Evolutionary conservation across 2,888 invertebrate genomes (phyloP).

Genomic region (Luffia ferchaultella): DNA sequence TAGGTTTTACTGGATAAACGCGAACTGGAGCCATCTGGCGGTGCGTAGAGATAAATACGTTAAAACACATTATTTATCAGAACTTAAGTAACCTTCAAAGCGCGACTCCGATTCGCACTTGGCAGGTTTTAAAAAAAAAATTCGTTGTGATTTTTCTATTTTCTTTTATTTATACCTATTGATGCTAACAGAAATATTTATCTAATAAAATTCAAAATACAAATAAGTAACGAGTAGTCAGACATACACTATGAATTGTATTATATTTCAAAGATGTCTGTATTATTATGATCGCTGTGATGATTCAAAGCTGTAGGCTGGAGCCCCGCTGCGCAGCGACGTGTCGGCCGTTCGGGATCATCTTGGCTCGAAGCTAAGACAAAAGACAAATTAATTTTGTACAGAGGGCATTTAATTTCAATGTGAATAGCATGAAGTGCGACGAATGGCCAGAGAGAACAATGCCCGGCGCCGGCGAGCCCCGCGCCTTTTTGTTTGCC

Average conservation of each 20-base stretch:
- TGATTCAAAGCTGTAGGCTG: conserved; percentile 4
- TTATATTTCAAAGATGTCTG: not conserved
- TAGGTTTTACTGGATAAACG: too few relatives aligned
- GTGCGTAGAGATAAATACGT: too few relatives aligned
- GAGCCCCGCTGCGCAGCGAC: conserved; percentile 49
- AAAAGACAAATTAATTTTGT: conserved; percentile 68
- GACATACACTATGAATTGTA: not conserved
- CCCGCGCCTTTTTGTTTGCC: conserved; percentile 53
- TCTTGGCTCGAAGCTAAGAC: conserved; percentile 41
- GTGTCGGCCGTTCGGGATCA: conserved; percentile 39
- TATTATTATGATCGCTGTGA: not conserved
- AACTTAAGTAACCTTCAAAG: too few relatives aligned
- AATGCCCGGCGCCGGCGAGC: conserved; percentile 59
- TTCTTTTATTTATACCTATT: too few relatives aligned
- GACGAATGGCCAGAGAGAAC: conserved; percentile 61
- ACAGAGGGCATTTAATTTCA: conserved; percentile 65
- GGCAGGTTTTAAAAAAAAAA: too few relatives aligned
- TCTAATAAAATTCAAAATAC: too few relatives aligned
- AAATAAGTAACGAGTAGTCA: not conserved
- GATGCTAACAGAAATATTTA: too few relatives aligned
- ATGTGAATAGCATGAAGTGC: conserved; percentile 67
- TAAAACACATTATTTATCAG: too few relatives aligned
- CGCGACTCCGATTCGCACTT: too few relatives aligned
- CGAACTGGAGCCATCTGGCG: too few relatives aligned
- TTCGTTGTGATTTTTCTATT: too few relatives aligned